A percentile compares a stretch with the other conserved stretches of the same genome.
Evolutionary conservation across 2,888 invertebrate species (phyloP).

Genomic region (Calameuta filiformis): DNA sequence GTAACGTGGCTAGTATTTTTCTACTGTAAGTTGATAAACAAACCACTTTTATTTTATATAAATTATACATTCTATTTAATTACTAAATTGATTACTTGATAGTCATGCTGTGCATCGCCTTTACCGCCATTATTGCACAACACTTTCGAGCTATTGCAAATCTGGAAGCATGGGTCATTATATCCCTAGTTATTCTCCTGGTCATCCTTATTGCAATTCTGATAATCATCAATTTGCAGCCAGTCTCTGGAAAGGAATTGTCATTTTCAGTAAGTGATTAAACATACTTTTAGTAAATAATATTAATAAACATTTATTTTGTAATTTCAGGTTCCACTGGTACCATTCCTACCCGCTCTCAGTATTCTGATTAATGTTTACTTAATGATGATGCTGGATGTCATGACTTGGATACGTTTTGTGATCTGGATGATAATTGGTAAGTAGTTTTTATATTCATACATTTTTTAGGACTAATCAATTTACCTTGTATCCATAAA

Average conservation of each 20-base stretch:
- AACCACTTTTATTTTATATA: slow-evolving; percentile 5
- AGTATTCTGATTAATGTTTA: slow-evolving; percentile 87
- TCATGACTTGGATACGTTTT: slow-evolving; percentile 86
- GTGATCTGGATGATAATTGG: slow-evolving; percentile 84
- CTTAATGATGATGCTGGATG: slow-evolving; percentile 83
- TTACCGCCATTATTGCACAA: slow-evolving; percentile 33
- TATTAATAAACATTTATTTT: neutral
- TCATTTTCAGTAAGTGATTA: slow-evolving; percentile 55
- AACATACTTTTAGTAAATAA: neutral
- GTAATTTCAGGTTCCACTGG: slow-evolving; percentile 78
- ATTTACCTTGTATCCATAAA: slow-evolving; percentile 57
- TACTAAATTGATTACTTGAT: neutral
- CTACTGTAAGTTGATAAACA: slow-evolving; percentile 60
- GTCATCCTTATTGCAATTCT: slow-evolving; percentile 36
- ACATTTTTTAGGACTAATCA: neutral
- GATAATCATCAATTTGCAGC: slow-evolving; percentile 57
- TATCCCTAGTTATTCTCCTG: slow-evolving; percentile 31
- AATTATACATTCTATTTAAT: neutral
- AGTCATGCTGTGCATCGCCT: slow-evolving; percentile 36
- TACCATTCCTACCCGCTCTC: slow-evolving; percentile 83
- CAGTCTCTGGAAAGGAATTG: slow-evolving; percentile 54
- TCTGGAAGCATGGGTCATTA: slow-evolving; percentile 31
- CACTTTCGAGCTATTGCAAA: slow-evolving; percentile 33
- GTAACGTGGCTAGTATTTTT: slow-evolving; percentile 64
- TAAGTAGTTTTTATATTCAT: slow-evolving; percentile 62